Conservation (phyloP, 2,113 vertebrate genomes). For the Cyprinodon variegatus region DNA sequence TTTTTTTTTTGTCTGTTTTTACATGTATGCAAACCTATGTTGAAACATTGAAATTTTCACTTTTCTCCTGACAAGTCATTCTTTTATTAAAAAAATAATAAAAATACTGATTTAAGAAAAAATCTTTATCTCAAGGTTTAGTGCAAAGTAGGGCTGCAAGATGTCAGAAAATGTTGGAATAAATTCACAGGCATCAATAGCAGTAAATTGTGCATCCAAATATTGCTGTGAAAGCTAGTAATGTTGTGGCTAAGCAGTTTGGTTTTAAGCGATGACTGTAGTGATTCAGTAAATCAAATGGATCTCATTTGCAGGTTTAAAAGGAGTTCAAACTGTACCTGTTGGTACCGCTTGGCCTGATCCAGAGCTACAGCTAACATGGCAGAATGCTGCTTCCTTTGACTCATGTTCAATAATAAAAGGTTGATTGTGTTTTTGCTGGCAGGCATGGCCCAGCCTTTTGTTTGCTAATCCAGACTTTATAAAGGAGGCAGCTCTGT, state of each 20-base stretch:
- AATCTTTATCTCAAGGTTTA: too few species aligned
- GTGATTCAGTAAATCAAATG: not conserved
- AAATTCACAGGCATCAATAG: not conserved
- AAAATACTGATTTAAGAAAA: too few species aligned
- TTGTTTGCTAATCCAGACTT: slow-evolving; percentile 65
- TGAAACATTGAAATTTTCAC: not conserved
- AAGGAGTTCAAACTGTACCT: not conserved
- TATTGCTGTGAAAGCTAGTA: too few species aligned
- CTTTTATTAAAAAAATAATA: too few species aligned
- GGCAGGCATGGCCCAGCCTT: slow-evolving; percentile 10
- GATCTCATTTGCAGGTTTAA: not conserved
- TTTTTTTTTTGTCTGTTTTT: slow-evolving; percentile 20
- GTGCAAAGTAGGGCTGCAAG: too few species aligned
- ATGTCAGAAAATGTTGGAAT: too few species aligned
- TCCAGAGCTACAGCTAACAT: not conserved
- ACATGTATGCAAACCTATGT: slow-evolving; percentile 7
- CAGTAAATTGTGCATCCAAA: not conserved
- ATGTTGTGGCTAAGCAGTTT: not conserved
- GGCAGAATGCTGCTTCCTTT: not conserved
- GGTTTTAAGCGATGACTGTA: too few species aligned
- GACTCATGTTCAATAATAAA: not conserved
- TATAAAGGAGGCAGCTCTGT: slow-evolving; percentile 59
- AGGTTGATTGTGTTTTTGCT: slow-evolving; percentile 1
- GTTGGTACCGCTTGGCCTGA: not conserved
- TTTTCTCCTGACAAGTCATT: too few species aligned